These are phyloP conservation scores for Crossaster papposus DNA, from an alignment of 53 echinoderm and acorn worm species.

Conservation along the genomic window DNA sequence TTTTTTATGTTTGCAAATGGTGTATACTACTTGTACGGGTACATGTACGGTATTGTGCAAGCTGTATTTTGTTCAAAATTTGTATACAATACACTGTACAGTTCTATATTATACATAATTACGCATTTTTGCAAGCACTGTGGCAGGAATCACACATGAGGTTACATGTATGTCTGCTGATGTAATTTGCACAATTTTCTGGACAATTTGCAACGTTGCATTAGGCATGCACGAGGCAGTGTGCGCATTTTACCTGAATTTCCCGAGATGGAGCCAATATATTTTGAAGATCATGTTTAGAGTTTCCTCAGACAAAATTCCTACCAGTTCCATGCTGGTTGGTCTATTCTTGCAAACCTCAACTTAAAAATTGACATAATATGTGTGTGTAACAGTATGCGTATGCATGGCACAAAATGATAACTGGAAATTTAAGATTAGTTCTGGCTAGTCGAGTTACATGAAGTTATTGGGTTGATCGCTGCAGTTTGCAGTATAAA, in stretches of 20 bases:
- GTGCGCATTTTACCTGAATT: not conserved
- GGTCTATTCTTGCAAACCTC: not conserved
- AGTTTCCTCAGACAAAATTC: not conserved
- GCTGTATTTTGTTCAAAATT: too few species aligned
- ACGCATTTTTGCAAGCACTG: not conserved
- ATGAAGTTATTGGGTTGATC: not conserved
- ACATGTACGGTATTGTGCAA: too few species aligned
- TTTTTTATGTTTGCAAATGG: too few species aligned
- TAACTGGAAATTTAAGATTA: conserved; percentile 1
- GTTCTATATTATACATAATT: not conserved
- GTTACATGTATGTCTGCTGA: too few species aligned
- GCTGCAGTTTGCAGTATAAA: not conserved
- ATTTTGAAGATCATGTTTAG: not conserved
- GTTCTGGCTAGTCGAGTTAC: not conserved
- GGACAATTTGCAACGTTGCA: not conserved
- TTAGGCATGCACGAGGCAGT: not conserved
- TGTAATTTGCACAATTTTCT: not conserved
- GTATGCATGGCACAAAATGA: not conserved
- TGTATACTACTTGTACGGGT: not conserved
- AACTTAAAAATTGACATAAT: not conserved
- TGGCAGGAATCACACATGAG: not conserved
- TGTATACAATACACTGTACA: too few species aligned
- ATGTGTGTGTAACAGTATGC: not conserved
- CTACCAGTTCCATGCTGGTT: not conserved
- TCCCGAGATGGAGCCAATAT: not conserved